These are phyloP conservation scores for Alaudala cheleensis DNA, from an alignment of 2,113 vertebrate species.

Conservation along the genomic window DNA sequence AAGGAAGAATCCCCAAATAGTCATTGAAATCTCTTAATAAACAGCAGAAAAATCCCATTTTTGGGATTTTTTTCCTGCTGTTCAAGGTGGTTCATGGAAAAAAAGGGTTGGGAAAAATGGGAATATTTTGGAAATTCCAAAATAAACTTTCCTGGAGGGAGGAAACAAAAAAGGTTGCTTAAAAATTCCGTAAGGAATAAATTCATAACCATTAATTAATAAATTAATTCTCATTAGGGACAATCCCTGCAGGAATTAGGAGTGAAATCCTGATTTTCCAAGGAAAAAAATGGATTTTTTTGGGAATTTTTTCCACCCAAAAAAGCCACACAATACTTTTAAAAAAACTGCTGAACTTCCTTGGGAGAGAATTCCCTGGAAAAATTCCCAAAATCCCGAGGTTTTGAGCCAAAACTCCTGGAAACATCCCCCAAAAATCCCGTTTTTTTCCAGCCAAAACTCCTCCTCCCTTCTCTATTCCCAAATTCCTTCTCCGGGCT, in stretches of 20 bases:
- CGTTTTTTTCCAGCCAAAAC: background rate
- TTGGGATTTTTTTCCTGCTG: background rate
- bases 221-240: too few relatives aligned
- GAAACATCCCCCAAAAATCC: background rate
- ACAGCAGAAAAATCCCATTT: too few relatives aligned
- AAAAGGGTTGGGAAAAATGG: background rate
- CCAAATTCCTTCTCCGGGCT: background rate
- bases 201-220: background rate
- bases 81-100: background rate
- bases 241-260: background rate
- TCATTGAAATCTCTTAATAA: background rate
- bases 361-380: background rate
- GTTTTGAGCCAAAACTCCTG: too few relatives aligned
- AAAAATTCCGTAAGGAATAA: background rate
- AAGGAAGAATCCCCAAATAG: background rate
- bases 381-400: background rate
- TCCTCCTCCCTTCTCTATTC: background rate
- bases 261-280: background rate
- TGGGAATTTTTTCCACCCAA: rapidly evolving
- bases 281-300: too few relatives aligned
- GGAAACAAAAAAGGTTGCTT: background rate
- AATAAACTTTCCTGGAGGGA: background rate
- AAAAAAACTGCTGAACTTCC: background rate
- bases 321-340: background rate
- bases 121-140: background rate